Percentiles rank a stretch among this genome's conserved stretches.
Evolutionary conservation across 2,888 invertebrate genomes (phyloP).

Genomic region (Oxyteleia sp.): DNA sequence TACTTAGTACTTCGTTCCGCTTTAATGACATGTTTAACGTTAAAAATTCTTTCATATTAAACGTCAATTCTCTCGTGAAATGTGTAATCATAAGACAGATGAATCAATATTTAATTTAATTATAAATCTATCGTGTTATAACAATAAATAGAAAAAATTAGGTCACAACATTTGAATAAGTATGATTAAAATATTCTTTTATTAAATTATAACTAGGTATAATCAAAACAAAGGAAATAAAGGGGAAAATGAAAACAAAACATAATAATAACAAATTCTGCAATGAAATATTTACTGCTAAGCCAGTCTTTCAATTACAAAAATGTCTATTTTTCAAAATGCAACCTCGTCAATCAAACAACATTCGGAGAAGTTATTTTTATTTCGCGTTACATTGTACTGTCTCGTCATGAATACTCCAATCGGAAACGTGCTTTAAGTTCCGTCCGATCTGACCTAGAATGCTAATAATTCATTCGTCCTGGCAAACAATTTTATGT

Average conservation of each 20-base stretch:
- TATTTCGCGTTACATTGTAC: slow-evolving; percentile 31
- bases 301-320: no score
- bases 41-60: background rate
- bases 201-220: no score
- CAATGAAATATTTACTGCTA: no score
- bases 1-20: background rate
- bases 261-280: no score
- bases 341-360: background rate
- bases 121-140: background rate
- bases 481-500: slow-evolving; percentile 57
- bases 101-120: slow-evolving; percentile 4
- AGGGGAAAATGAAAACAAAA: no score
- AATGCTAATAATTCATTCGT: slow-evolving; percentile 54
- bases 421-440: slow-evolving; percentile 35
- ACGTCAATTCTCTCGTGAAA: slow-evolving; percentile 1
- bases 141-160: background rate
- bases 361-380: slow-evolving; percentile 25
- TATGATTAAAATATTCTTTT: no score
- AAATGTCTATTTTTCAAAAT: background rate
- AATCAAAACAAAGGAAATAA: no score
- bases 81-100: slow-evolving; percentile 4
- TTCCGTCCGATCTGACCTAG: slow-evolving; percentile 43
- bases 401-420: slow-evolving; percentile 22
- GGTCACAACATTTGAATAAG: background rate
- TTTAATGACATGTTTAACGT: background rate